Percentiles rank a stretch among this genome's conserved stretches.
Conservation (phyloP, 2,113 vertebrate species). For the Heteronetta atricapilla region DNA sequence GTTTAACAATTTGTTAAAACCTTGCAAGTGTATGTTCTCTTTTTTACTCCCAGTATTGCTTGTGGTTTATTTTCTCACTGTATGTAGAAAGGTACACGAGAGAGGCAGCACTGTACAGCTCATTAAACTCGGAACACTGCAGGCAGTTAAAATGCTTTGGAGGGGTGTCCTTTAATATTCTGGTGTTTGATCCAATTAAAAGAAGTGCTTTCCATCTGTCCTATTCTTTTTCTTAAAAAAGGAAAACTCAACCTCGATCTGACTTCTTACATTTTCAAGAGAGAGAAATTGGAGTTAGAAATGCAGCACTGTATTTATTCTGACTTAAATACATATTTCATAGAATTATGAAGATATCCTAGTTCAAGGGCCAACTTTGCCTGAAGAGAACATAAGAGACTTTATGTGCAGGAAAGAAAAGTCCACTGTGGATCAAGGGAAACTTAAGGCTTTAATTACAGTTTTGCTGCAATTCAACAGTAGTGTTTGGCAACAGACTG, state of each 20-base stretch:
- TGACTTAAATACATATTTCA: background rate
- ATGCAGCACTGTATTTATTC: background rate
- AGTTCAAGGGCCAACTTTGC: constrained; percentile 36
- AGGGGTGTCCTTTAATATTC: background rate
- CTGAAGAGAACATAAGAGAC: constrained; percentile 43
- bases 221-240: background rate
- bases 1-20: background rate
- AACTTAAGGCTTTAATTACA: constrained; percentile 45
- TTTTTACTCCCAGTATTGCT: background rate
- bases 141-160: background rate
- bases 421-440: constrained; percentile 44
- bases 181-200: background rate
- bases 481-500: background rate
- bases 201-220: background rate
- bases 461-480: constrained; percentile 12
- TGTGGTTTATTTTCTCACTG: constrained; percentile 7
- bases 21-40: background rate
- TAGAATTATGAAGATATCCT: background rate
- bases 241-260: background rate
- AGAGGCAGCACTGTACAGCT: background rate
- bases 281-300: constrained; percentile 8
- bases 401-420: constrained; percentile 50
- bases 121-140: background rate
- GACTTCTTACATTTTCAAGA: constrained; percentile 23
- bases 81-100: background rate